Evolutionary conservation across 2,113 vertebrate genomes (phyloP), one percentile per base, ranked within the genome.

Genomic region (Phalacrocorax pelagicus): DNA sequence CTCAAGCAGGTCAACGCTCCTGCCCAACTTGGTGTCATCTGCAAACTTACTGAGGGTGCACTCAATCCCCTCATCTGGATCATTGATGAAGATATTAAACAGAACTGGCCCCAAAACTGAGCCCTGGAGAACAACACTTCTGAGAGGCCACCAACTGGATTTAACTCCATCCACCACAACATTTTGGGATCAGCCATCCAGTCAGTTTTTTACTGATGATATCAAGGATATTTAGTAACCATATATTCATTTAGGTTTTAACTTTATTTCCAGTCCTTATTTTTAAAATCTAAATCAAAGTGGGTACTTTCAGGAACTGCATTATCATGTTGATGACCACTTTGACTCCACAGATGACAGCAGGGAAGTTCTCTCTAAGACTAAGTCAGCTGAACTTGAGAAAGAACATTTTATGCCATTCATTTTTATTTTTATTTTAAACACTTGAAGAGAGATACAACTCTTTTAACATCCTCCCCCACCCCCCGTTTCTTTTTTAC

Each of bases 21-120:
- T 0, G 2, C 57, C 12, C 32, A 58, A 3, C 5, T n/a, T 58
- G 32, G 57, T n/a, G 57, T n/a, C 1, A 1, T n/a, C 57, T 58
- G 57, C 20, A 58, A n/a, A 34, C 32, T 15, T 10, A 22, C 32
- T 22, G 20, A 34, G 55, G 38, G 38, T 38, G 32, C 20, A 58
- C 32, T 58, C 12, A 1, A n/a, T 58, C 57, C 32, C 32, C 57
- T 58, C 5, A 3, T 58, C 12, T 7, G 34, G 32, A 22, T 58
- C 8, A 4, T 14, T n/a, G 32, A 22, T 22, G n/a, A 58, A 58
- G 32, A n/a, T n/a, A n/a, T 15, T n/a, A 6, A n/a, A 9, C 57
- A 58, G 9, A 6, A 58, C 32, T 10, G 57, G 20, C 12, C 32
- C 8, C 57, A 22, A 15, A 5, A n/a, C 34, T 22, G 34, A n/a